A percentile compares a stretch with the other conserved stretches of the same genome.
Evolutionary conservation across 1,140 invertebrate genomes (phyloP).

Genomic region (Drosophila nikananu): DNA sequence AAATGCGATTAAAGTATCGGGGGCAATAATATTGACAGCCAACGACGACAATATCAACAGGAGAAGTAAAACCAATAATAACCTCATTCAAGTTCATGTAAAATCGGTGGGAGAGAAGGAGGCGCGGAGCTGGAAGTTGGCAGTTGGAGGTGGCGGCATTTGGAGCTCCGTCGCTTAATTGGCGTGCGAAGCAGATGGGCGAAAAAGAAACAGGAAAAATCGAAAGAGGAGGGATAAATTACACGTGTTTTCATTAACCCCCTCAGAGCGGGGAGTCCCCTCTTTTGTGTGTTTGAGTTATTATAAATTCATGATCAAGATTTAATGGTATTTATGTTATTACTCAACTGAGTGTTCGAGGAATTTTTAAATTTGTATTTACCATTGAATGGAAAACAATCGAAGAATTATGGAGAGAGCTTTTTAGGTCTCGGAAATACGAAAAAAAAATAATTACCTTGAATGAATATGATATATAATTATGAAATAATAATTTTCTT

Average conservation of each 20-base stretch:
- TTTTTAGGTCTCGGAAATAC: not conserved
- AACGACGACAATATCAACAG: conserved; percentile 45
- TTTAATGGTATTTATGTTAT: conserved; percentile 19
- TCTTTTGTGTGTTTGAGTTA: not conserved
- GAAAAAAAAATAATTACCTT: not conserved
- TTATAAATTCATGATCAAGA: conserved; percentile 24
- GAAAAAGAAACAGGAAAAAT: conserved; percentile 36
- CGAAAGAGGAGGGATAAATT: conserved; percentile 64
- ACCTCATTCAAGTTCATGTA: conserved; percentile 82
- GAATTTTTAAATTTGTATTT: not conserved
- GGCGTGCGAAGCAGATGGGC: conserved; percentile 69
- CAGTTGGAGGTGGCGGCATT: not conserved
- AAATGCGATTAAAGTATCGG: conserved; percentile 70
- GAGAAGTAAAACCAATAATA: conserved; percentile 68
- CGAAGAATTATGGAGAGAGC: not conserved
- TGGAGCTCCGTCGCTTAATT: conserved; percentile 50
- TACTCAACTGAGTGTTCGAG: not conserved
- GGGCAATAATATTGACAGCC: conserved; percentile 73
- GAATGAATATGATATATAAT: not conserved
- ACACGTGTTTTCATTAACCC: conserved; percentile 64
- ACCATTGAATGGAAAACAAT: not conserved
- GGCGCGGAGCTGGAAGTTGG: not conserved
- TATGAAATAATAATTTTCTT: not conserved
- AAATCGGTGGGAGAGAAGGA: conserved; percentile 37
- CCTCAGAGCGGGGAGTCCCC: not conserved